Evolutionary conservation across 2,888 invertebrate species (phyloP).

Genomic region (Epsilonema sp.): DNA sequence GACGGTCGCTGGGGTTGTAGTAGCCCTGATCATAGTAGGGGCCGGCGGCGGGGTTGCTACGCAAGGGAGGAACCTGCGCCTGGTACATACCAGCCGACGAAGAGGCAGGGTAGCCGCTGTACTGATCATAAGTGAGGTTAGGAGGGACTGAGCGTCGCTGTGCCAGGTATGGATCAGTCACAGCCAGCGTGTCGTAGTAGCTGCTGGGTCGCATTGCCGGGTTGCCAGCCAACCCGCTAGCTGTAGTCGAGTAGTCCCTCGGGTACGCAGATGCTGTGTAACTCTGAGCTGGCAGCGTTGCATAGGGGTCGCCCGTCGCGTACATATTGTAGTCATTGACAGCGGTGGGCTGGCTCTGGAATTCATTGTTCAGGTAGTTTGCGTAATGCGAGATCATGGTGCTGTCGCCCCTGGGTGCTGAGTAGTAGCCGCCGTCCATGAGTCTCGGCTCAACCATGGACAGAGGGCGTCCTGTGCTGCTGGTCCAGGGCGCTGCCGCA

Average conservation of each 20-base stretch:
- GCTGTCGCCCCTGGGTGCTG: background rate
- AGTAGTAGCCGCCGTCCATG: no score
- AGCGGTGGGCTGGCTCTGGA: slow-evolving; percentile 10
- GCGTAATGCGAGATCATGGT: slow-evolving; percentile 26
- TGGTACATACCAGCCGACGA: no score
- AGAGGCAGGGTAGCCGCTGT: no score
- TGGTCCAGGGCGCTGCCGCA: background rate
- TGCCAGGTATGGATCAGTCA: no score
- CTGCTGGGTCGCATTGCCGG: no score
- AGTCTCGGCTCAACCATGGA: no score
- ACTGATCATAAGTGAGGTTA: no score
- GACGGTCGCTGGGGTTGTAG: background rate
- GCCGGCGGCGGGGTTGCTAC: background rate
- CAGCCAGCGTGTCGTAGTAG: no score
- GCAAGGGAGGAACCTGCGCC: background rate
- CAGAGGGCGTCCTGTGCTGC: no score
- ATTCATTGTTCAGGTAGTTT: slow-evolving; percentile 23
- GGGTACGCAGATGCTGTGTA: background rate
- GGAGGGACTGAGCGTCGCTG: no score
- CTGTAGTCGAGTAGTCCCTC: background rate
- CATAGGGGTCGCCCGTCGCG: no score
- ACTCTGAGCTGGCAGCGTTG: background rate
- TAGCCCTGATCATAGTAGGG: background rate
- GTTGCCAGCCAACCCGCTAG: background rate
- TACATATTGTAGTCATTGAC: slow-evolving; percentile 10